Conservation (phyloP, 2,888 invertebrate genomes). For the Perdita meconis region DNA sequence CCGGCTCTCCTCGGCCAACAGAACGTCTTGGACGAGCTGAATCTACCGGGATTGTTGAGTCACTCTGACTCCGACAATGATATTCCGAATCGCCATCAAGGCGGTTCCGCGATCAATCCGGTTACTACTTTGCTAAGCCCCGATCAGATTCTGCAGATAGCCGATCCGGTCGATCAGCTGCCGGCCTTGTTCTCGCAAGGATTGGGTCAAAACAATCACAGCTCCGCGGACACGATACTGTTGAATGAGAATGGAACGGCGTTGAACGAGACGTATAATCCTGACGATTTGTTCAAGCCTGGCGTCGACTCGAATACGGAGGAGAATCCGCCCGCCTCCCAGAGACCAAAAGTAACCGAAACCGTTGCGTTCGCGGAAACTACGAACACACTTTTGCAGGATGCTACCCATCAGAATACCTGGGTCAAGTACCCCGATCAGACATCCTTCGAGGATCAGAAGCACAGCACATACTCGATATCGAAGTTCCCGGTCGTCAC, state of each 20-base stretch:
- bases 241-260: slow-evolving; percentile 83
- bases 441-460: slow-evolving; percentile 23
- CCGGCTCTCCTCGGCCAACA: slow-evolving; percentile 78
- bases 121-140: slow-evolving; percentile 79
- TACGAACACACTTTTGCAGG: slow-evolving; percentile 21
- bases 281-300: slow-evolving; percentile 82
- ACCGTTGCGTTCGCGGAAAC: slow-evolving; percentile 1
- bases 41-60: slow-evolving; percentile 76
- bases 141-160: slow-evolving; percentile 81
- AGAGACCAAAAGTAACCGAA: slow-evolving; percentile 31
- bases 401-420: slow-evolving; percentile 10
- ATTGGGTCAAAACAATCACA: slow-evolving; percentile 75
- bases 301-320: slow-evolving; percentile 27
- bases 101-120: slow-evolving; percentile 67
- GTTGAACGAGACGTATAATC: slow-evolving; percentile 82
- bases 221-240: slow-evolving; percentile 82
- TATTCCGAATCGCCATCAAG: slow-evolving; percentile 70
- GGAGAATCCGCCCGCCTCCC: too few species aligned
- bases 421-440: slow-evolving; percentile 57
- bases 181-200: slow-evolving; percentile 81
- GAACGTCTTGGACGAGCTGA: slow-evolving; percentile 77
- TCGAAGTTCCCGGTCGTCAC: slow-evolving; percentile 60
- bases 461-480: slow-evolving; percentile 41
- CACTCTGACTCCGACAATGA: slow-evolving; percentile 77
- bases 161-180: slow-evolving; percentile 82